Base-by-base conservation (phyloP, 2,888 invertebrate species). In the Drosophila siamana region DNA sequence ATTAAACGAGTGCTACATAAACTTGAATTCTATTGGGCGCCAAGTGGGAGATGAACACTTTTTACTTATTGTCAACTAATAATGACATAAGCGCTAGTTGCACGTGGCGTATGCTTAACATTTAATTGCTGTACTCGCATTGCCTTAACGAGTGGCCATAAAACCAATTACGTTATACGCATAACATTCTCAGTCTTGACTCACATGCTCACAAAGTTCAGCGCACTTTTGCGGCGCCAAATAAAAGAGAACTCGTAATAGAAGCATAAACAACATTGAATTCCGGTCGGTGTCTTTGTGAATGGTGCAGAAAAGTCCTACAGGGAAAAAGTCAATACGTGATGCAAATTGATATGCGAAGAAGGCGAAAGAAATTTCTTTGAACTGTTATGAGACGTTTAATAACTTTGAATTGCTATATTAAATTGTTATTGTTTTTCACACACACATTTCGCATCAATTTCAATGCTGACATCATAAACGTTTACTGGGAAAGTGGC, bases 101-200 rank as follows among this genome's bases (percentile, higher is more conserved):
- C 72, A 80, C 78, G 78, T 78, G 78, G 56, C 80, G 65, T 70
- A 78, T 74, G 36, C 62, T 51, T 61, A 55, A 80, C 59, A 41
- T 57, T 57, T 63, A 68, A 65, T 56, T 22, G 30, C 26, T 52
- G 13, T 15, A 38, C 36, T 38, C 36, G 63, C 62, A 61, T 69
- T 69, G 28, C 38, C 22, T 46, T 54, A 44, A 54, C 61, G 61
- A 61, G 54, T 38, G 40, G 30, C 16, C 64, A 69, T 72, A 65
- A 84, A 82, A 77, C 15, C 56, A 70, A 72, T 74, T 66, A 66
- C 51, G 46, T 36, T 64, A 51, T 26, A 60, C 54, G 41, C 54
- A 54, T 13, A 52, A 52, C 48, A 43, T 19, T 61, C 38, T 22
- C 11, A 28, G 7, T 28, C 26, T 28, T 77, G 84, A 80, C 30